A percentile compares a stretch with the other conserved stretches of the same genome.
Conservation (phyloP, 2,797 vertebrate species). For the Pangasius larnaudii region DNA sequence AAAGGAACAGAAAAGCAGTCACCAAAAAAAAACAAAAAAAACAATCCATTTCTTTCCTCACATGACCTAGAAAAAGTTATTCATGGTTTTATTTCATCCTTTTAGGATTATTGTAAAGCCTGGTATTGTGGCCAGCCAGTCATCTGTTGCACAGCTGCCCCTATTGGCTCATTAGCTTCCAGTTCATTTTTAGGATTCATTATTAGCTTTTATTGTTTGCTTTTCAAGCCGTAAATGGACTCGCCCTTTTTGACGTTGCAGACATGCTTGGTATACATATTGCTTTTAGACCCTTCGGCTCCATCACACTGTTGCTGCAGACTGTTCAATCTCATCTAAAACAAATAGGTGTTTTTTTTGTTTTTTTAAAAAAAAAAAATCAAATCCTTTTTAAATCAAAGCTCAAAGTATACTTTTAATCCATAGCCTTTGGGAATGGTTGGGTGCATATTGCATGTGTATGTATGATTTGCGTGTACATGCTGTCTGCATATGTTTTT, state of each 20-base stretch:
- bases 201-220: background rate
- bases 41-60: background rate
- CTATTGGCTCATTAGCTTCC: background rate
- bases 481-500: background rate
- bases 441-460: background rate
- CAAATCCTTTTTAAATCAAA: too few species aligned
- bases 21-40: too few species aligned
- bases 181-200: background rate
- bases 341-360: background rate
- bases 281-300: background rate
- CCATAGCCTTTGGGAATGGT: background rate
- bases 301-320: background rate
- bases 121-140: background rate
- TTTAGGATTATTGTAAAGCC: background rate
- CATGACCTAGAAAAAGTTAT: background rate
- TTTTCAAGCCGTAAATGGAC: background rate
- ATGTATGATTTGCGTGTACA: background rate
- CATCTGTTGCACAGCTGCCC: background rate
- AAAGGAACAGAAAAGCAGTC: background rate
- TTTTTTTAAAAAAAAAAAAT: too few species aligned
- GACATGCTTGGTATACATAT: background rate
- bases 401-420: background rate
- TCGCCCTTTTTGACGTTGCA: background rate
- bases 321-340: background rate
- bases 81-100: background rate